A percentile compares a stretch with the other conserved stretches of the same genome.
These are phyloP conservation scores for Glaucidium brasilianum DNA, from an alignment of 2,113 vertebrate genomes.

Conservation along the genomic window DNA sequence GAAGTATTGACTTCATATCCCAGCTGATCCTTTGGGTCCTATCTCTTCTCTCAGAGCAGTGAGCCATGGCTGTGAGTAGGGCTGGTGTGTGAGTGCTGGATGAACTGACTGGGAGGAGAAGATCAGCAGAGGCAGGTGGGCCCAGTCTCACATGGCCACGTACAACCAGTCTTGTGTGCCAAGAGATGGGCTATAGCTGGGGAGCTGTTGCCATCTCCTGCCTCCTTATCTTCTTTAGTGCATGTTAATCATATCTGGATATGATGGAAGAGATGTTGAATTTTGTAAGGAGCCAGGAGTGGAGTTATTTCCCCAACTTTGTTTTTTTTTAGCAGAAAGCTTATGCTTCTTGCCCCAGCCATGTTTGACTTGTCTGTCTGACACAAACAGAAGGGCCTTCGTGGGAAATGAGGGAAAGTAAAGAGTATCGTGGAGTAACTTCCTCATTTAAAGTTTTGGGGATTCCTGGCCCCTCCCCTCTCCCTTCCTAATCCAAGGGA, in stretches of 20 bases:
- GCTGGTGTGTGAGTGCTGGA: not conserved
- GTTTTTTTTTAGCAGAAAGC: not conserved
- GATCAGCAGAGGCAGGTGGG: not conserved
- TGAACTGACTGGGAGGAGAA: not conserved
- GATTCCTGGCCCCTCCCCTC: rapidly evolving
- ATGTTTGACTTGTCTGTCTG: not conserved
- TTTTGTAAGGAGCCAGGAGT: not conserved
- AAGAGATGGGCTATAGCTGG: not conserved
- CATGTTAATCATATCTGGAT: not conserved
- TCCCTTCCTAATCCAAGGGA: not conserved
- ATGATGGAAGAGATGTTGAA: not conserved
- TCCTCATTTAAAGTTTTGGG: not conserved
- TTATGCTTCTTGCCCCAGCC: rapidly evolving
- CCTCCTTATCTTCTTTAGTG: not conserved
- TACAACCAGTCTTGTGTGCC: not conserved
- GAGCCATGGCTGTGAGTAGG: not conserved
- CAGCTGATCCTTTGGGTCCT: not conserved
- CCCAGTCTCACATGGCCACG: rapidly evolving
- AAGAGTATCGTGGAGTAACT: not conserved
- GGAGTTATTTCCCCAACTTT: not conserved
- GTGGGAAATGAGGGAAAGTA: not conserved
- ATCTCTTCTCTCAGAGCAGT: not conserved
- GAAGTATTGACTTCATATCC: not conserved
- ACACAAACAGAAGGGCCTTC: not conserved
- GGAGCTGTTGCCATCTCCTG: not conserved